These are phyloP conservation scores for Champsocephalus esox DNA, from an alignment of 2,797 vertebrate genomes.

Conservation along the genomic window DNA sequence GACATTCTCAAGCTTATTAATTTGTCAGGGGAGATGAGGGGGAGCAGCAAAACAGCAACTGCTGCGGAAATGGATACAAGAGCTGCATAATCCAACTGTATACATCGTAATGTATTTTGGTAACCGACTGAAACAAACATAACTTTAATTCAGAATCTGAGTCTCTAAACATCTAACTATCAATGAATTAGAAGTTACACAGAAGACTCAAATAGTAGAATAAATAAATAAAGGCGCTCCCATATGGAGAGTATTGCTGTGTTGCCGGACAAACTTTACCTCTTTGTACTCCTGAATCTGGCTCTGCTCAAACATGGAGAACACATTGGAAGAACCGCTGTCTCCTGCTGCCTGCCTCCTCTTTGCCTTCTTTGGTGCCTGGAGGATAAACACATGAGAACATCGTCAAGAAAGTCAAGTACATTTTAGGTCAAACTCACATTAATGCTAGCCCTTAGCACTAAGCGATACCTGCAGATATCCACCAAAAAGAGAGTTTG, in stretches of 20 bases:
- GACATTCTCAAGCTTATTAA: slow-evolving; percentile 63
- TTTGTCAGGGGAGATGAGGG: slow-evolving; percentile 41
- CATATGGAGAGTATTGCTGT: not conserved
- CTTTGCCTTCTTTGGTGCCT: slow-evolving; percentile 96
- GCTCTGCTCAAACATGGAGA: slow-evolving; percentile 98
- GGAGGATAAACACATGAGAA: slow-evolving; percentile 36
- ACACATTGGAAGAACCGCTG: slow-evolving; percentile 91
- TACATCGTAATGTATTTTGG: slow-evolving; percentile 36
- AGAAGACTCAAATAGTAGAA: not conserved
- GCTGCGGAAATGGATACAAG: slow-evolving; percentile 60
- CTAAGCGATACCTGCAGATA: not conserved
- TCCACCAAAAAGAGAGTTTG: not conserved
- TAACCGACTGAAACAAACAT: not conserved
- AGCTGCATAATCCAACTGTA: slow-evolving; percentile 36
- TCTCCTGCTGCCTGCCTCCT: slow-evolving; percentile 88
- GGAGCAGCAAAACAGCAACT: slow-evolving; percentile 58
- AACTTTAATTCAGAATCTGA: slow-evolving; percentile 4
- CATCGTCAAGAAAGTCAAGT: not conserved
- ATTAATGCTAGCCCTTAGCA: not conserved
- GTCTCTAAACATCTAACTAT: not conserved
- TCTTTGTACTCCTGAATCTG: slow-evolving; percentile 98
- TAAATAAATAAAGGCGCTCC: not conserved
- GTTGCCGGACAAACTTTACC: slow-evolving; percentile 69
- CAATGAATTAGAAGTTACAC: not conserved
- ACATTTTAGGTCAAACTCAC: not conserved